Evolutionary conservation across 1,140 invertebrate genomes (phyloP).

Genomic region (Cherax destructor): DNA sequence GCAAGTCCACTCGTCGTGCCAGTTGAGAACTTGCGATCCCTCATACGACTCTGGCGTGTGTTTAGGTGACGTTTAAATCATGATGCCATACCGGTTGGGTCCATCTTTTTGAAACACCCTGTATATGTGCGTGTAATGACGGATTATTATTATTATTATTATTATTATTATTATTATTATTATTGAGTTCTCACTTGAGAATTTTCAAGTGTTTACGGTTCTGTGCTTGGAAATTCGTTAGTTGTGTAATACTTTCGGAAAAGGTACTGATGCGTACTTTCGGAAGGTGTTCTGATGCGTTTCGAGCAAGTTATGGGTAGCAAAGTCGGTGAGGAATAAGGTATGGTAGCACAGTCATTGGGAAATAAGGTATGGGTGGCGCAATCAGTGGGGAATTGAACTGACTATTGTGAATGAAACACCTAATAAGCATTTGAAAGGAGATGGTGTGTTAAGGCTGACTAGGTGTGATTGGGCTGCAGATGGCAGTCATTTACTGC

Average conservation of each 20-base stretch:
- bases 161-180: too few species aligned
- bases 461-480: not conserved
- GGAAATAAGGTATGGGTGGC: not conserved
- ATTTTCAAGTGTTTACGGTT: not conserved
- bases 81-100: too few species aligned
- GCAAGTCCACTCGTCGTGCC: too few species aligned
- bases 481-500: not conserved
- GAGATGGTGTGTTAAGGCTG: conserved; percentile 2
- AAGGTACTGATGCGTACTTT: too few species aligned
- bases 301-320: not conserved
- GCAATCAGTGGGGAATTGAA: not conserved
- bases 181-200: too few species aligned
- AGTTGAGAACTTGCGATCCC: too few species aligned
- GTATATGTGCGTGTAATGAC: too few species aligned
- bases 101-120: too few species aligned
- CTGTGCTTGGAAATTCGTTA: not conserved
- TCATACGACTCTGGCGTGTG: too few species aligned
- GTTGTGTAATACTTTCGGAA: not conserved
- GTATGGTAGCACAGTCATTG: too few species aligned
- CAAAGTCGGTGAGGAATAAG: not conserved
- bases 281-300: not conserved
- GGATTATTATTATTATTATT: too few species aligned
- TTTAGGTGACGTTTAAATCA: too few species aligned
- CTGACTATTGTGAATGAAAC: conserved; percentile 3
- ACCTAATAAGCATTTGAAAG: conserved; percentile 8